phyloP scores from a whole-genome alignment of 2,797 vertebrate species.

The Cercopithecus hamlyni region DNA sequence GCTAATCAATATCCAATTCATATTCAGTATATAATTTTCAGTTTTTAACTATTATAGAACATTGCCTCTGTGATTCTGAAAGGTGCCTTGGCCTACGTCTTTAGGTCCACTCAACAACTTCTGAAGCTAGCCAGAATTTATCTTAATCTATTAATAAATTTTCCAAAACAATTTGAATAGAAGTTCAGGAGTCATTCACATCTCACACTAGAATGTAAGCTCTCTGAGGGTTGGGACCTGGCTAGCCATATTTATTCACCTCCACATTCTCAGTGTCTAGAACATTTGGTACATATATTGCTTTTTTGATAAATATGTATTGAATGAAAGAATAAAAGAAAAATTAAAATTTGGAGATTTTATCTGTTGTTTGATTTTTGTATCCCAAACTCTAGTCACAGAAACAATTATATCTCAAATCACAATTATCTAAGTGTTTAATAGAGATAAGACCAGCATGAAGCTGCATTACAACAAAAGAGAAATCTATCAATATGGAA shows the following conservation, averaged over 20 bases:
- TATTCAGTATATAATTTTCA: background rate
- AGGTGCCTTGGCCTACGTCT: background rate
- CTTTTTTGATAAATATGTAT: background rate
- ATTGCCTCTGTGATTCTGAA: background rate
- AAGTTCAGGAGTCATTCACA: background rate
- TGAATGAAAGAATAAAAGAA: background rate
- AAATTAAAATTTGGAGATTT: background rate
- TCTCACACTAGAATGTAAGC: background rate
- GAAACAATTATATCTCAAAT: background rate
- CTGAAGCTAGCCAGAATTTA: background rate
- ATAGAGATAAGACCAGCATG: background rate
- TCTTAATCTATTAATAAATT: background rate
- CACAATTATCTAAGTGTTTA: background rate
- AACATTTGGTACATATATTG: background rate
- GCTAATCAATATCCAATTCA: background rate
- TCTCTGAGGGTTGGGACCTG: background rate
- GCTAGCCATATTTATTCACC: background rate
- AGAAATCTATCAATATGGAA: background rate
- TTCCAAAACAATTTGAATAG: background rate
- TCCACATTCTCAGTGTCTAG: background rate
- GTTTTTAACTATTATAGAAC: background rate
- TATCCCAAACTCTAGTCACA: background rate
- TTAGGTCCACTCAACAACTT: background rate
- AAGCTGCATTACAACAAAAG: background rate
- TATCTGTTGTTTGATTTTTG: background rate